Conservation (phyloP, 2,113 vertebrate genomes). For the Hemiprocne comata region DNA sequence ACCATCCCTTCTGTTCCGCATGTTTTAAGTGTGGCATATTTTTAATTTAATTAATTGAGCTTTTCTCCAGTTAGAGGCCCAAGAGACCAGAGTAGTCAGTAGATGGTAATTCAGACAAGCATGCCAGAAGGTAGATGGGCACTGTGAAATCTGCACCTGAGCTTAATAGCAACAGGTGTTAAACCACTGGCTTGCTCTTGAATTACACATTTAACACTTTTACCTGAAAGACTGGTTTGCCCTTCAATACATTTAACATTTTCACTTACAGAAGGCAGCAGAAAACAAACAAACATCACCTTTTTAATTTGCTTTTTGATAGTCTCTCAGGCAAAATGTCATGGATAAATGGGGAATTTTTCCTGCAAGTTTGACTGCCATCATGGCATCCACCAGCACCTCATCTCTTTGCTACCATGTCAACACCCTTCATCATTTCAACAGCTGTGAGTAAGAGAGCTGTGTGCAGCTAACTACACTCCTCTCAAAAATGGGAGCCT, state of each 20-base stretch:
- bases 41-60: not conserved
- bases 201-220: not conserved
- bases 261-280: not conserved
- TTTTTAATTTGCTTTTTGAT: not conserved
- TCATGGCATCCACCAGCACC: not conserved
- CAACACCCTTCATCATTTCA: not conserved
- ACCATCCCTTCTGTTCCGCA: not conserved
- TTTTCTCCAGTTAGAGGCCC: not conserved
- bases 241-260: not conserved
- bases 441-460: not conserved
- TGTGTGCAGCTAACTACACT: not conserved
- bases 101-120: not conserved
- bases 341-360: not conserved
- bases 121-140: not conserved
- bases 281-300: not conserved
- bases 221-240: not conserved
- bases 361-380: not conserved
- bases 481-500: not conserved
- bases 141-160: not conserved
- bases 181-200: not conserved
- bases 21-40: not conserved
- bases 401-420: not conserved
- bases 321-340: not conserved
- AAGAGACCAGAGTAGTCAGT: not conserved
- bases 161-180: not conserved